Conservation (phyloP, 2,797 vertebrate genomes). For the Hybognathus amarus region DNA sequence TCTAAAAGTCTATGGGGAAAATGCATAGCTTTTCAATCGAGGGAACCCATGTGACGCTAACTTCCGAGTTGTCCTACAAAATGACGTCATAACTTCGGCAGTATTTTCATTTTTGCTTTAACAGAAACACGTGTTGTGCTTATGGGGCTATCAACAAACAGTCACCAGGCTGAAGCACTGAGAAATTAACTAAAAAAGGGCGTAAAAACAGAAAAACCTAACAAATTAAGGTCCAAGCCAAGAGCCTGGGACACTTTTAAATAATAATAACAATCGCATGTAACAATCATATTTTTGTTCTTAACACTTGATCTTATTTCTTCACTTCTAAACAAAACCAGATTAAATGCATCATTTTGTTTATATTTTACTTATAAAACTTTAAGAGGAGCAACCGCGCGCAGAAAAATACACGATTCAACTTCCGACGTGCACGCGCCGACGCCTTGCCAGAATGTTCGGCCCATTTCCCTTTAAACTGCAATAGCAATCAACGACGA, state of each 20-base stretch:
- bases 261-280: not conserved
- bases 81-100: no score
- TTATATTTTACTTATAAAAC: no score
- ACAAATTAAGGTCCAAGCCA: not conserved
- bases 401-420: not conserved
- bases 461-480: not conserved
- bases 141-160: not conserved
- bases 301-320: no score
- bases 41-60: no score
- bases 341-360: not conserved
- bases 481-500: not conserved
- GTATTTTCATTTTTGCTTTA: not conserved
- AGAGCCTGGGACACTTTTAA: not conserved
- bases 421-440: slow-evolving; percentile 3
- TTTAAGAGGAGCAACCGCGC: not conserved
- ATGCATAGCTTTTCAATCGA: no score
- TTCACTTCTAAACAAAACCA: not conserved
- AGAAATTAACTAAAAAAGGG: not conserved
- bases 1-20: no score
- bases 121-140: not conserved
- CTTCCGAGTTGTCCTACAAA: no score
- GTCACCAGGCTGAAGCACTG: not conserved
- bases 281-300: not conserved
- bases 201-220: not conserved
- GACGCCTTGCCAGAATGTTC: not conserved